phyloP scores from a whole-genome alignment of 1,140 invertebrate genomes.

The Helicoverpa armigera region DNA sequence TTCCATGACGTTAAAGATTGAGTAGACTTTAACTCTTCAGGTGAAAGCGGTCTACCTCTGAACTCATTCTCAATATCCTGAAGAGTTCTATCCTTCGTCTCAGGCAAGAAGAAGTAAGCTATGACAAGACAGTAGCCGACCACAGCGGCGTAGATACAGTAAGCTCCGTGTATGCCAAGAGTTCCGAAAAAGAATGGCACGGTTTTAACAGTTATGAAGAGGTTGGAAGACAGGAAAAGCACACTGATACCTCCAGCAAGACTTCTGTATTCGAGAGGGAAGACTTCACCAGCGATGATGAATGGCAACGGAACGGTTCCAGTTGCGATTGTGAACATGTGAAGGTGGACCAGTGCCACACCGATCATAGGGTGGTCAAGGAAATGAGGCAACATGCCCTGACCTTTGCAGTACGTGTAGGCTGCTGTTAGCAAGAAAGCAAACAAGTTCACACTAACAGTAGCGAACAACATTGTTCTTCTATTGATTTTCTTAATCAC shows the following conservation, averaged over 20 bases:
- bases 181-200: slow-evolving; percentile 63
- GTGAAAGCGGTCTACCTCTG: slow-evolving; percentile 61
- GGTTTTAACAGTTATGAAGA: slow-evolving; percentile 72
- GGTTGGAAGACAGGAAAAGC: slow-evolving; percentile 66
- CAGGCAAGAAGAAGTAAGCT: slow-evolving; percentile 65
- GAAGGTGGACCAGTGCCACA: slow-evolving; percentile 60
- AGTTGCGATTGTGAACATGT: slow-evolving; percentile 71
- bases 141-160: slow-evolving; percentile 62
- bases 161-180: slow-evolving; percentile 67
- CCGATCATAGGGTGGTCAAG: slow-evolving; percentile 65
- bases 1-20: slow-evolving; percentile 70
- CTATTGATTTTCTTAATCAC: slow-evolving; percentile 69
- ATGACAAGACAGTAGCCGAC: slow-evolving; percentile 62
- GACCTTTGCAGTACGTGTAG: slow-evolving; percentile 61
- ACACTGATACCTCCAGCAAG: slow-evolving; percentile 69
- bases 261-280: slow-evolving; percentile 71
- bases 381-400: slow-evolving; percentile 50
- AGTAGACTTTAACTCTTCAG: slow-evolving; percentile 65
- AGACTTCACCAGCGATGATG: slow-evolving; percentile 70
- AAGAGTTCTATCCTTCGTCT: slow-evolving; percentile 72
- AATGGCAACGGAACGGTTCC: slow-evolving; percentile 69
- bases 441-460: slow-evolving; percentile 61
- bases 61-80: slow-evolving; percentile 75
- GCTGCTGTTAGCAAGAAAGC: slow-evolving; percentile 62
- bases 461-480: slow-evolving; percentile 63